phyloP scores from a whole-genome alignment of 2,797 vertebrate species.

The Sparus aurata region DNA sequence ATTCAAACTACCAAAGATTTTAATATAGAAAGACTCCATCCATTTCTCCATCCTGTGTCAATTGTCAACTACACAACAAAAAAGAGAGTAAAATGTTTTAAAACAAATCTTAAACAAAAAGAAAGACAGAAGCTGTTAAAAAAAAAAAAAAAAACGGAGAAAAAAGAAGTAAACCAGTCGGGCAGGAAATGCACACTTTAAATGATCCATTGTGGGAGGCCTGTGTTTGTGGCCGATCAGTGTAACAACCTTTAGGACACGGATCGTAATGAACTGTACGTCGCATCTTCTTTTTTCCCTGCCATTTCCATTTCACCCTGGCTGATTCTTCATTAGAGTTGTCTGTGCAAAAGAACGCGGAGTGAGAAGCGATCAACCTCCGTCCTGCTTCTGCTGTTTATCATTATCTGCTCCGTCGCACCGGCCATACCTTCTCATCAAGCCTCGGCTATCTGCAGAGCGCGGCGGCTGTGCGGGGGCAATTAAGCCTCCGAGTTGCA shows the following conservation, averaged over 20 bases:
- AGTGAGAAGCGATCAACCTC: conserved; percentile 52
- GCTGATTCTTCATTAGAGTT: conserved; percentile 68
- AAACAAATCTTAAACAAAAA: conserved; percentile 29
- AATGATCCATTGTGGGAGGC: conserved; percentile 54
- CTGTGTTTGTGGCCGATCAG: conserved; percentile 43
- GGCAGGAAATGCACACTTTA: conserved; percentile 49
- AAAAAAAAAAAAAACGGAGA: conserved; percentile 5
- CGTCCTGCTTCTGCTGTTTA: conserved; percentile 62
- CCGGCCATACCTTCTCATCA: conserved; percentile 55
- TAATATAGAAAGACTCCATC: too few relatives aligned
- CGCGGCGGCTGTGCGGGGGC: conserved; percentile 23
- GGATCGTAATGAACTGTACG: conserved; percentile 53
- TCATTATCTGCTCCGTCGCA: conserved; percentile 71
- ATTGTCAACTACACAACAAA: not conserved
- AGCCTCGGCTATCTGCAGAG: conserved; percentile 35
- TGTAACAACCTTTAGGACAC: conserved; percentile 47
- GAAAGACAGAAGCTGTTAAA: not conserved
- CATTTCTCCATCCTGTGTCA: not conserved
- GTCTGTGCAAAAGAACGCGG: conserved; percentile 45
- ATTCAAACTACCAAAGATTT: not conserved
- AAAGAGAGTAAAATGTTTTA: conserved; percentile 10
- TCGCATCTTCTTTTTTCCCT: conserved; percentile 43
- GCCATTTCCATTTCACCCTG: conserved; percentile 63
- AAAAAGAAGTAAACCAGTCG: conserved; percentile 44
- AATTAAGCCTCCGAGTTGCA: conserved; percentile 53